These are phyloP conservation scores for Rhinoptilus africanus DNA, from an alignment of 2,113 vertebrate genomes.

Conservation along the genomic window DNA sequence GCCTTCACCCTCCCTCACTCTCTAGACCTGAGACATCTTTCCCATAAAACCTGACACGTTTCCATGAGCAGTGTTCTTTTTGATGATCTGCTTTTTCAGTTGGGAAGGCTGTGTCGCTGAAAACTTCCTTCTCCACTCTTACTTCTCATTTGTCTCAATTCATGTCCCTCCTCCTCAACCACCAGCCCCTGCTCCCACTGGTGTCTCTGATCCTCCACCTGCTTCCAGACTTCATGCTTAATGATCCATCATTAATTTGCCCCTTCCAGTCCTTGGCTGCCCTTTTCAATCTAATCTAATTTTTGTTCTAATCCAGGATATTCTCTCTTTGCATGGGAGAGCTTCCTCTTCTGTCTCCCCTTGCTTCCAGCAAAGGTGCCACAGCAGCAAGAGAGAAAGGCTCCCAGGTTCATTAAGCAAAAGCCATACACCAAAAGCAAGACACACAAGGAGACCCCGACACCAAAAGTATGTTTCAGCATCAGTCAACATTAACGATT, in stretches of 20 bases:
- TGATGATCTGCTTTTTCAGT: not conserved
- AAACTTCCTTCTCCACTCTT: not conserved
- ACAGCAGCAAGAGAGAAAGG: not conserved
- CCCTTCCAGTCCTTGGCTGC: not conserved
- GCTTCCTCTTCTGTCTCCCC: not conserved
- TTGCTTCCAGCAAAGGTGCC: not conserved
- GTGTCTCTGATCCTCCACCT: not conserved
- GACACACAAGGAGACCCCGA: not conserved
- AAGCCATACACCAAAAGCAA: not conserved
- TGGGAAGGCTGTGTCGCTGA: not conserved
- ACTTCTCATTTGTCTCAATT: not conserved
- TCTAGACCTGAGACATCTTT: not conserved
- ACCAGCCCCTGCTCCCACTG: not conserved
- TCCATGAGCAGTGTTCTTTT: not conserved
- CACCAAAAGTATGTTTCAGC: not conserved
- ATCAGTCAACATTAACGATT: not conserved
- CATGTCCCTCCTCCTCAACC: accelerated
- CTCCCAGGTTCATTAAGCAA: not conserved
- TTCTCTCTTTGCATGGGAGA: not conserved
- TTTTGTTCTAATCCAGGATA: not conserved
- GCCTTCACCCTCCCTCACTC: not conserved
- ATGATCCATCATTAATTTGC: not conserved
- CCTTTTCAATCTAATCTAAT: not conserved
- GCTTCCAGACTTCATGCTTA: not conserved
- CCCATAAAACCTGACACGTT: not conserved